phyloP scores from a whole-genome alignment of 1,140 invertebrate species.

The Bursaphelenchus mucronatus region DNA sequence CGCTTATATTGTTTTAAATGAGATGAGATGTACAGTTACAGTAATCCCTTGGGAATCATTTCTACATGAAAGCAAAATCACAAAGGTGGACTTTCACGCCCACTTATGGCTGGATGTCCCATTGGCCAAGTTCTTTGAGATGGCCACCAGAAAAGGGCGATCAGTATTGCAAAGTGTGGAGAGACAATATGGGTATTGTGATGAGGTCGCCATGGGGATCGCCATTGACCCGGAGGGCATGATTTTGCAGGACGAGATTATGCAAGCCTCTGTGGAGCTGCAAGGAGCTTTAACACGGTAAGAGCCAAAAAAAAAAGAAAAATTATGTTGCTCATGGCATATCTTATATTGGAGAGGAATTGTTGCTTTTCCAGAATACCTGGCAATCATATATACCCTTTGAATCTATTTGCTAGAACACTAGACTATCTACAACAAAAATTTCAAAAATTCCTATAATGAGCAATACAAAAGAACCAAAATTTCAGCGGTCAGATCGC shows the following conservation, averaged over 20 bases:
- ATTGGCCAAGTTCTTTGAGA: slow-evolving; percentile 48
- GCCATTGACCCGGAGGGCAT: slow-evolving; percentile 50
- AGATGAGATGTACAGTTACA: slow-evolving; percentile 72
- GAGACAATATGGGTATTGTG: slow-evolving; percentile 54
- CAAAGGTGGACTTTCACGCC: slow-evolving; percentile 50
- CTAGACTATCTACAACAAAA: not conserved
- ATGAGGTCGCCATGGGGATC: slow-evolving; percentile 52
- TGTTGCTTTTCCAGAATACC: not conserved
- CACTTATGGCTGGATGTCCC: slow-evolving; percentile 50
- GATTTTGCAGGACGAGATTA: slow-evolving; percentile 38
- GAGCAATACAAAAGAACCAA: not conserved
- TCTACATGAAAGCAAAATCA: slow-evolving; percentile 18
- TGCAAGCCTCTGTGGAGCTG: not conserved
- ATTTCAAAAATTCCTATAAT: not conserved
- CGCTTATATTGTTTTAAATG: slow-evolving; percentile 76
- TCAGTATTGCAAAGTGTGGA: slow-evolving; percentile 30
- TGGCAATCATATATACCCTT: not conserved
- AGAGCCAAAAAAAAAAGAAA: slow-evolving; percentile 15
- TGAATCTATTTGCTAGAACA: not conserved
- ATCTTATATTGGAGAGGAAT: slow-evolving; percentile 7
- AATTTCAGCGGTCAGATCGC: slow-evolving; percentile 49
- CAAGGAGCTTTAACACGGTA: slow-evolving; percentile 21
- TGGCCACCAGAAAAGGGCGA: slow-evolving; percentile 47
- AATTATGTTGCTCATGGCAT: not conserved
- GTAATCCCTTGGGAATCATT: slow-evolving; percentile 61